Evolutionary conservation across 1,140 invertebrate genomes (phyloP), one percentile per base, ranked within the genome.

Genomic region (Delia radicum): DNA sequence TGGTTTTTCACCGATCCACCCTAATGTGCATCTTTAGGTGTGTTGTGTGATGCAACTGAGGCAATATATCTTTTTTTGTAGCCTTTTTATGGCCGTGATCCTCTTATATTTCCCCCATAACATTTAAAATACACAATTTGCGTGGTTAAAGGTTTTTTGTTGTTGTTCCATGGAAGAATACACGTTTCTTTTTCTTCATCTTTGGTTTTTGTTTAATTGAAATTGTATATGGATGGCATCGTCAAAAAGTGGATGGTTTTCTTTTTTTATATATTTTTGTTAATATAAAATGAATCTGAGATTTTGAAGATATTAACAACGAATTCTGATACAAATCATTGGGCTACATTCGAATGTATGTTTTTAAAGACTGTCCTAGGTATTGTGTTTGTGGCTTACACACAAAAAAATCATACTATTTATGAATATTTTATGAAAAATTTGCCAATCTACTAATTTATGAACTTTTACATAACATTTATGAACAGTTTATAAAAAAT

Each of bases 11-110:
- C n/a, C n/a, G n/a, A n/a, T n/a, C n/a, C n/a, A n/a, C n/a, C n/a
- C n/a, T n/a, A n/a, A n/a, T n/a, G n/a, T n/a, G n/a, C n/a, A n/a
- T n/a, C n/a, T n/a, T n/a, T n/a, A 74, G 46, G 42, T 74, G 48
- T 15, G 48, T 10, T n/a, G 42, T 73, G 42, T 48, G 71, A 61
- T 61, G 72, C 46, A 29, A 48, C 46, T 28, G 72, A 74, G 46
- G 72, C 72, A 74, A 74, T 74, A 74, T 74, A 74, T 74, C 72
- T 74, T 55, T 74, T n/a, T 74, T 74, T 74, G 72, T 74, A 74
- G 72, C 72, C 72, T 31, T 74, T 61, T 74, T 74, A 74, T 74
- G 42, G 48, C 27, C 3, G 28, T 61, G 46, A 74, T 74, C 26
- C 27, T 65, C 62, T 31, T 65, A 26, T 65, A n/a, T 42, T 65